These are phyloP conservation scores for Halictus quadricinctus DNA, from an alignment of 2,888 invertebrate species.

Conservation along the genomic window DNA sequence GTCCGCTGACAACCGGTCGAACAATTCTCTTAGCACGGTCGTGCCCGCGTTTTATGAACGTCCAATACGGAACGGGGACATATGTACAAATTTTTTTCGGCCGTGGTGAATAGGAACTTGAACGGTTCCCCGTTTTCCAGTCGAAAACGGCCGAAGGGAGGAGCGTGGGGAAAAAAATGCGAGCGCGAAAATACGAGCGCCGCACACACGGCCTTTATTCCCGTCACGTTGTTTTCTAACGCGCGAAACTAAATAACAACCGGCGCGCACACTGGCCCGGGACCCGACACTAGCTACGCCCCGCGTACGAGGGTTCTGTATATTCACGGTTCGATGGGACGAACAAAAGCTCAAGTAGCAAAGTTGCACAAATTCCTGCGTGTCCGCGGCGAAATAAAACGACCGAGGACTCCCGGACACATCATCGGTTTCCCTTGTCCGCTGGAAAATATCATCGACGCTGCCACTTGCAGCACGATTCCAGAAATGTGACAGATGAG, in stretches of 20 bases:
- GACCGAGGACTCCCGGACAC: background rate
- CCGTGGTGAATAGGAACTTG: background rate
- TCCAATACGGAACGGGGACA: background rate
- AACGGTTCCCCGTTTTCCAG: background rate
- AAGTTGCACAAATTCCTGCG: constrained; percentile 29
- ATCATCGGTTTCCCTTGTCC: constrained; percentile 4
- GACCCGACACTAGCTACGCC: background rate
- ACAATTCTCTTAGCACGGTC: constrained; percentile 1
- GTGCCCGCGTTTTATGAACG: background rate
- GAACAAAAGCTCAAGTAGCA: constrained; percentile 19
- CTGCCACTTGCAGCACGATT: background rate
- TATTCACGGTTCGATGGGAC: constrained; percentile 39
- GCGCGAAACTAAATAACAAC: constrained; percentile 56
- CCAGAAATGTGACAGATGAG: background rate
- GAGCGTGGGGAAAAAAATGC: constrained; percentile 6
- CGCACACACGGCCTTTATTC: constrained; percentile 20
- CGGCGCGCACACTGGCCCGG: constrained; percentile 15
- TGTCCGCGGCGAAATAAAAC: constrained; percentile 24
- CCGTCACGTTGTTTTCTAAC: constrained; percentile 34
- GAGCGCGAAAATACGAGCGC: constrained; percentile 6
- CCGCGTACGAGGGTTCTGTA: constrained; percentile 44
- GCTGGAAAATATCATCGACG: background rate
- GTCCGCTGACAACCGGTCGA: background rate
- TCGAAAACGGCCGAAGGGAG: background rate
- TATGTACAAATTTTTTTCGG: constrained; percentile 3